These are phyloP conservation scores for Melipona quadrifasciata DNA, from an alignment of 1,140 invertebrate species.

Conservation along the genomic window DNA sequence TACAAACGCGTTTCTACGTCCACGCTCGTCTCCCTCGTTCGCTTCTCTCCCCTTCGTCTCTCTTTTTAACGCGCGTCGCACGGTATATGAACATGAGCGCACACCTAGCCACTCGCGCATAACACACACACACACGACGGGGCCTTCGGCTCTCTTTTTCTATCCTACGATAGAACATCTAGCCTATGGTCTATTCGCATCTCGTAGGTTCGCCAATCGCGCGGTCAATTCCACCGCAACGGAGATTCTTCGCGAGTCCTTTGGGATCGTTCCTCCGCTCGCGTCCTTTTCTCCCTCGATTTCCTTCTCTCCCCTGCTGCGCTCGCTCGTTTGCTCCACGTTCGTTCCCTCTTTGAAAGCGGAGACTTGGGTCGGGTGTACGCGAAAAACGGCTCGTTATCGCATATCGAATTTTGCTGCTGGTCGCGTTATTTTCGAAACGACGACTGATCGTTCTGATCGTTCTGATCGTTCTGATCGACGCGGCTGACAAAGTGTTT, in stretches of 20 bases:
- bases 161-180: neutral
- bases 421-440: conserved; percentile 18
- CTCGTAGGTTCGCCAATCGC: conserved; percentile 46
- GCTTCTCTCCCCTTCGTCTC: neutral
- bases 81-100: conserved; percentile 35
- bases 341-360: conserved; percentile 49
- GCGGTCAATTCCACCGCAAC: conserved; percentile 26
- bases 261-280: conserved; percentile 39
- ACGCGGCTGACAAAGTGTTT: neutral
- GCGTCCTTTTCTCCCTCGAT: conserved; percentile 21
- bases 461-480: neutral
- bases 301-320: conserved; percentile 6
- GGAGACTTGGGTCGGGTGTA: neutral
- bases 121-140: neutral
- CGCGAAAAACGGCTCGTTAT: conserved; percentile 54
- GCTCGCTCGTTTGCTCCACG: conserved; percentile 7
- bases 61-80: conserved; percentile 25
- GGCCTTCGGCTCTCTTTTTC: neutral
- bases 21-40: conserved; percentile 22
- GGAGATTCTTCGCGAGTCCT: conserved; percentile 46
- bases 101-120: conserved; percentile 15
- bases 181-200: conserved; percentile 26
- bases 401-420: conserved; percentile 55
- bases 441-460: neutral
- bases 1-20: conserved; percentile 30